Evolutionary conservation across 2,888 invertebrate species (phyloP).

Genomic region (Arrhopalites spinosus): DNA sequence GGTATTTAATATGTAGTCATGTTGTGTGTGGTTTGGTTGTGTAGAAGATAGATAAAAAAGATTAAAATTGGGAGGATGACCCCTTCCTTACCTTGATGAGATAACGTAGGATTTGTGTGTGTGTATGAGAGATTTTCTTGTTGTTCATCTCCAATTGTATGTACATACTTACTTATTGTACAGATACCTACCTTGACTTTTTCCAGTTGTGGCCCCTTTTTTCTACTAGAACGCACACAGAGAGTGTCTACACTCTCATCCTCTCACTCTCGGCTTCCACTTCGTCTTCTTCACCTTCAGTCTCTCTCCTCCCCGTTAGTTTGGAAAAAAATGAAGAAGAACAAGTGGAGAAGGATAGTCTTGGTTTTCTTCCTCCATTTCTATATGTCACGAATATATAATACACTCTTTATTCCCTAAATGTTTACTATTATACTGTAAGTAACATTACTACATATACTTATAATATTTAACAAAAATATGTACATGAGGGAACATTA

Average conservation of each 20-base stretch:
- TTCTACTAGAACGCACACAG: constrained; percentile 47
- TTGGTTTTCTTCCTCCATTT: neutral
- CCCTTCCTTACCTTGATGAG: constrained; percentile 41
- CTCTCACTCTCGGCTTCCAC: neutral
- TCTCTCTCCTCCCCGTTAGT: neutral
- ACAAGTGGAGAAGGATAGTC: neutral
- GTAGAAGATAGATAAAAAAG: constrained; percentile 38
- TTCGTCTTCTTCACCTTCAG: neutral
- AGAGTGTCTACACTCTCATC: constrained; percentile 48
- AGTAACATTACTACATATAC: no score
- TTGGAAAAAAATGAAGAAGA: neutral
- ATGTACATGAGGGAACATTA: constrained; percentile 7
- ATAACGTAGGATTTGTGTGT: constrained; percentile 44
- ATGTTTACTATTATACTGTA: no score
- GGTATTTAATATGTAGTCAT: neutral
- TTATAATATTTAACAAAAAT: no score
- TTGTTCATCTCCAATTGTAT: neutral
- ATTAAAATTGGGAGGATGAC: constrained; percentile 40
- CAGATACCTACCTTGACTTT: constrained; percentile 10
- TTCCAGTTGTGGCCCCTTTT: constrained; percentile 12
- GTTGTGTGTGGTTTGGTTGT: constrained; percentile 14
- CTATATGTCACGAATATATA: neutral
- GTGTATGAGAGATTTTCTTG: constrained; percentile 22
- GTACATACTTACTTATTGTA: neutral
- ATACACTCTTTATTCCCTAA: no score